phyloP scores from a whole-genome alignment of 1,140 invertebrate species.

The Dolichoris vasculosae region DNA sequence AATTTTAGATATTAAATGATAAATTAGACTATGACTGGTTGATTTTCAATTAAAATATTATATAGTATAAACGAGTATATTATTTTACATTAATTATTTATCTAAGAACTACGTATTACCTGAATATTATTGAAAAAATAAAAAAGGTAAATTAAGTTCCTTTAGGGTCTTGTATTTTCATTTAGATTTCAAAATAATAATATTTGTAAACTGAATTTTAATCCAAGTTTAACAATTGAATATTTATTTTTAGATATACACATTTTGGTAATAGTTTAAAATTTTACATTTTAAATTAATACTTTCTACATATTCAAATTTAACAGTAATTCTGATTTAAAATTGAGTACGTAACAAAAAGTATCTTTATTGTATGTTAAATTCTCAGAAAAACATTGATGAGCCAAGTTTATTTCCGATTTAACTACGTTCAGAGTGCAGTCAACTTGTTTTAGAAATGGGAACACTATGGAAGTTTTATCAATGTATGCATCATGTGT shows the following conservation, averaged over 20 bases:
- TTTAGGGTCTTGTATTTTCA: not conserved
- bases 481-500: not conserved
- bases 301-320: not conserved
- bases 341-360: not conserved
- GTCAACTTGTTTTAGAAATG: constrained; percentile 8
- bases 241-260: not conserved
- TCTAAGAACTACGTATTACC: no score
- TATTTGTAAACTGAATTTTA: not conserved
- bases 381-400: not conserved
- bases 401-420: constrained; percentile 50
- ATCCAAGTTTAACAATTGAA: not conserved
- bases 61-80: not conserved
- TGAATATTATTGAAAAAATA: no score
- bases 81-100: not conserved
- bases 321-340: not conserved
- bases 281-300: not conserved
- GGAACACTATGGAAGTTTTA: constrained; percentile 8
- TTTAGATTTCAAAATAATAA: not conserved
- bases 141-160: no score
- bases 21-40: not conserved
- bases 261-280: not conserved
- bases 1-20: no score
- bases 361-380: not conserved
- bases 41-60: not conserved
- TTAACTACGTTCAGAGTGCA: constrained; percentile 5